Evolutionary conservation across 2,113 vertebrate species (phyloP).

Genomic region (Psammodynastes pulverulentus): DNA sequence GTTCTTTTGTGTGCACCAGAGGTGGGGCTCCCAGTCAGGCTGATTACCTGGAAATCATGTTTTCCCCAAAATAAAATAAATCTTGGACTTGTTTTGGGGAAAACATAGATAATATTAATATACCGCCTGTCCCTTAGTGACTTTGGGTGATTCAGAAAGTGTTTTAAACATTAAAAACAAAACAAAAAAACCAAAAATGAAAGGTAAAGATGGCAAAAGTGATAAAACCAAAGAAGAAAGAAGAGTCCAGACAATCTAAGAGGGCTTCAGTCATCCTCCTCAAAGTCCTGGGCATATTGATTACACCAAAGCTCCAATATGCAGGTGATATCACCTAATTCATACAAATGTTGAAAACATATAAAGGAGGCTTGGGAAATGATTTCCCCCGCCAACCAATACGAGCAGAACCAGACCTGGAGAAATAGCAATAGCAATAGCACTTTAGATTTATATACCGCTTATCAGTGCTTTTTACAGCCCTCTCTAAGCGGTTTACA

Average conservation of each 20-base stretch:
- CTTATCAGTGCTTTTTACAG: too few relatives aligned
- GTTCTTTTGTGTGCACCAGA: too few relatives aligned
- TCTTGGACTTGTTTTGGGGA: too few relatives aligned
- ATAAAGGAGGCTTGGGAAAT: neutral
- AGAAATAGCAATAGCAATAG: too few relatives aligned
- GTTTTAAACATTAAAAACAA: neutral
- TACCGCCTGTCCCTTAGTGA: neutral
- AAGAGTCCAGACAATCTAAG: neutral
- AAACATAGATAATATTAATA: neutral
- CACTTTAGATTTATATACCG: too few relatives aligned
- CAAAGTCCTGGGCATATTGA: neutral
- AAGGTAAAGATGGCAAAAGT: neutral
- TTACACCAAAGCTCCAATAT: neutral
- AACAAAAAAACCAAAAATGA: neutral
- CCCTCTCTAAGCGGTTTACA: too few relatives aligned
- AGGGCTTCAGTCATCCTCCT: neutral
- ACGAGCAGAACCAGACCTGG: neutral
- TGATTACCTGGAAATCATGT: too few relatives aligned
- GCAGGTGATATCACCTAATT: neutral
- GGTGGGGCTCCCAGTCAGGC: too few relatives aligned
- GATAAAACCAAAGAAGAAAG: neutral
- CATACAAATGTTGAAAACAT: neutral
- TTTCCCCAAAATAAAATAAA: too few relatives aligned
- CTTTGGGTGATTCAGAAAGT: neutral
- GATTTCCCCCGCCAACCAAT: neutral